These are phyloP conservation scores for Selene dorsalis DNA, from an alignment of 2,797 vertebrate genomes.

Conservation along the genomic window DNA sequence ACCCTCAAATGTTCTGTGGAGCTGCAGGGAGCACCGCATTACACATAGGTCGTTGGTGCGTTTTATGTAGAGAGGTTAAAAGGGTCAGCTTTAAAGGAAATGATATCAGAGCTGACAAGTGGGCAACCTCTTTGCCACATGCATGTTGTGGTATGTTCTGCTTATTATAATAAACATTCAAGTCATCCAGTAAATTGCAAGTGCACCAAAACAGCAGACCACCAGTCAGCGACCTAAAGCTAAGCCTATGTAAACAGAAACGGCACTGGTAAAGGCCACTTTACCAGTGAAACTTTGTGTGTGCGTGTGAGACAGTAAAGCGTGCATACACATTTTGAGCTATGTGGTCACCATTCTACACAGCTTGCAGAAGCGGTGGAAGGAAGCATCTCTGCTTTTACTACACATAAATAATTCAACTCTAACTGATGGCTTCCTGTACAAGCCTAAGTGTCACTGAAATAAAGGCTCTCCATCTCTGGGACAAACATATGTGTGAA, in stretches of 20 bases:
- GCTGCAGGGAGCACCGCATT: background rate
- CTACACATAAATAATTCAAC: slow-evolving; percentile 63
- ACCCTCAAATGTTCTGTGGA: background rate
- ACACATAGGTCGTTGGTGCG: no score
- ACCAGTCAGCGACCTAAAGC: background rate
- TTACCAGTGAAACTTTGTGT: background rate
- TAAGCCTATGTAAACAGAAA: background rate
- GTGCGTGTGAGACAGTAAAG: no score
- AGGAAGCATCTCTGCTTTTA: slow-evolving; percentile 36
- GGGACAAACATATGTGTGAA: background rate
- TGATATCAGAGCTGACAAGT: background rate
- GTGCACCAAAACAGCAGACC: no score
- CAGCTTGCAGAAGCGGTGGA: slow-evolving; percentile 1
- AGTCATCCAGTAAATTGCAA: background rate
- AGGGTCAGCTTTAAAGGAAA: background rate
- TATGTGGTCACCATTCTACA: slow-evolving; percentile 39
- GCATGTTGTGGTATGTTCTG: background rate
- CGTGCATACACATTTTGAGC: slow-evolving; percentile 8
- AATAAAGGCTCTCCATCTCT: slow-evolving; percentile 9
- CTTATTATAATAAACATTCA: background rate
- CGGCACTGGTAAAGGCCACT: background rate
- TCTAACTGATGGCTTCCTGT: slow-evolving; percentile 50
- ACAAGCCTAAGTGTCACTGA: slow-evolving; percentile 33
- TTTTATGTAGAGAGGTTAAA: background rate
- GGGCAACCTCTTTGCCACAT: no score